Conservation (phyloP, 1,140 invertebrate genomes). For the Tetragonula clypearis region DNA sequence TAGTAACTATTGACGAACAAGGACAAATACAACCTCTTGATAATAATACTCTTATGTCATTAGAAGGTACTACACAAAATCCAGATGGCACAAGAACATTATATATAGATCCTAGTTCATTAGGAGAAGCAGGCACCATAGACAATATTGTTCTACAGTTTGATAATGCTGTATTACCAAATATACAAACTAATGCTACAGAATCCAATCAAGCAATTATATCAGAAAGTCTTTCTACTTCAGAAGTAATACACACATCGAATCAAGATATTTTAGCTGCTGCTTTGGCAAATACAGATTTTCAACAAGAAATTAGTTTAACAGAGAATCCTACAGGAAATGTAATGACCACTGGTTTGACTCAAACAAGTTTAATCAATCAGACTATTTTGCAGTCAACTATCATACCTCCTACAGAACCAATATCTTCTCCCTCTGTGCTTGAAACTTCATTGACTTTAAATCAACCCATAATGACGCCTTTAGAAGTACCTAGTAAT, state of each 20-base stretch:
- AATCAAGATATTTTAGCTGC: conserved; percentile 89
- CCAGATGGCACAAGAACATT: conserved; percentile 75
- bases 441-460: conserved; percentile 88
- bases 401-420: conserved; percentile 77
- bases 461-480: conserved; percentile 91
- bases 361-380: conserved; percentile 76
- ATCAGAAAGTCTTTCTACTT: conserved; percentile 65
- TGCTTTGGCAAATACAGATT: conserved; percentile 89
- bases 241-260: conserved; percentile 74
- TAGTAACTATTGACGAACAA: conserved; percentile 85
- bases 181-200: conserved; percentile 53
- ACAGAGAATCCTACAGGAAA: conserved; percentile 71
- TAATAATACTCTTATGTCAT: conserved; percentile 84
- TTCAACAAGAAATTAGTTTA: conserved; percentile 84
- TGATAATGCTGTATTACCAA: conserved; percentile 75
- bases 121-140: conserved; percentile 72
- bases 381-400: conserved; percentile 78
- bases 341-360: conserved; percentile 69
- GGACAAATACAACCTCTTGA: conserved; percentile 87
- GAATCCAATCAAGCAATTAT: conserved; percentile 61
- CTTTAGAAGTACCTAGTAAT: conserved; percentile 87
- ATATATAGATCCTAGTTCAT: conserved; percentile 76
- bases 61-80: conserved; percentile 76
- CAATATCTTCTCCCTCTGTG: conserved; percentile 81
- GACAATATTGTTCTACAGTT: conserved; percentile 81